phyloP scores from a whole-genome alignment of 2,888 invertebrate genomes.

The Zygothrica quintamaculata region DNA sequence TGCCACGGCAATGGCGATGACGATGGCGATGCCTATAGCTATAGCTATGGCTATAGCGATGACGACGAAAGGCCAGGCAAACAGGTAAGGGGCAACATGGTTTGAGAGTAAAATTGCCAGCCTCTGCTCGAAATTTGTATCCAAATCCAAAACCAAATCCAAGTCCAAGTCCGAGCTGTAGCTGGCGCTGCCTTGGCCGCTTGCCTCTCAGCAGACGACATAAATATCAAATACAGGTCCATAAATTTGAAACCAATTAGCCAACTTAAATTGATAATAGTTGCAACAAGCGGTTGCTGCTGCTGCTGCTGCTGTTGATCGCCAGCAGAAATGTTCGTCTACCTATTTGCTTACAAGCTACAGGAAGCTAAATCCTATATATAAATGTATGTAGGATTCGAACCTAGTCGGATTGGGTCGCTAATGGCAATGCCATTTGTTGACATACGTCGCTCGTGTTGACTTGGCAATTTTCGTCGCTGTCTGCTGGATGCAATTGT shows the following conservation, averaged over 20 bases:
- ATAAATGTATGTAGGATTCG: background rate
- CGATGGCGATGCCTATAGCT: background rate
- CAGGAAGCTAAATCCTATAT: conserved; percentile 56
- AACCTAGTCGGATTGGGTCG: conserved; percentile 57
- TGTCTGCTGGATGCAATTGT: conserved; percentile 62
- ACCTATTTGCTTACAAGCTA: conserved; percentile 68
- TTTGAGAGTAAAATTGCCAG: conserved; percentile 43
- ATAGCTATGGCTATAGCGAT: background rate
- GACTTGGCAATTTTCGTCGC: conserved; percentile 72
- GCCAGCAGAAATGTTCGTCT: conserved; percentile 43
- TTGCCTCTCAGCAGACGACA: conserved; percentile 69
- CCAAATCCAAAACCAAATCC: background rate
- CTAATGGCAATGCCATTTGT: conserved; percentile 79
- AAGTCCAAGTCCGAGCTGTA: background rate
- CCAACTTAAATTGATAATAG: conserved; percentile 84
- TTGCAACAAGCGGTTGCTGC: conserved; percentile 62
- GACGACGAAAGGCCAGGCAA: conserved; percentile 31
- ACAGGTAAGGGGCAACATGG: conserved; percentile 30
- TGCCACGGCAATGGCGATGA: conserved; percentile 62
- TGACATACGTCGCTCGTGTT: conserved; percentile 81
- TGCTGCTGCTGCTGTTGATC: conserved; percentile 39
- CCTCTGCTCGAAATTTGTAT: conserved; percentile 27
- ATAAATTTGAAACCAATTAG: conserved; percentile 84
- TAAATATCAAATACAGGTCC: conserved; percentile 84
- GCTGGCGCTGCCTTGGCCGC: conserved; percentile 28